Conservation (phyloP, 2,113 vertebrate genomes). For the Calyptommatus sinebrachiatus region DNA sequence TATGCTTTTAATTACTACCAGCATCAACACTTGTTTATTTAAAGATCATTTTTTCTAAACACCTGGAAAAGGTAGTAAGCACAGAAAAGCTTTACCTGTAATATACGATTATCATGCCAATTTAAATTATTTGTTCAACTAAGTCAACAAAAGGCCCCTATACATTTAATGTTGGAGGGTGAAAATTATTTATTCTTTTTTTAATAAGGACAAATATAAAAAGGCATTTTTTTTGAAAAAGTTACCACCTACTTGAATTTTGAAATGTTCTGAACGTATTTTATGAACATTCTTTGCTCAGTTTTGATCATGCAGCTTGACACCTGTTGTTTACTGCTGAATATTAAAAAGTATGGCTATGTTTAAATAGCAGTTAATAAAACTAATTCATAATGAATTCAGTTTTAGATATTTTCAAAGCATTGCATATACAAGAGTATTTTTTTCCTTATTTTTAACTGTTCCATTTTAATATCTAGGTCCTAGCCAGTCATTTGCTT, state of each 20-base stretch:
- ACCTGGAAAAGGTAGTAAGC: background rate
- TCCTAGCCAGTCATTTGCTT: too few species aligned
- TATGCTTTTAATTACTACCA: background rate
- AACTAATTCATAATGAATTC: too few species aligned
- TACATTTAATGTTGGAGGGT: background rate
- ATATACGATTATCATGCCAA: background rate
- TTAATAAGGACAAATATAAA: background rate
- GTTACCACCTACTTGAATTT: background rate
- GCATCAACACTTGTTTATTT: background rate
- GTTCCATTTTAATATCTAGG: background rate
- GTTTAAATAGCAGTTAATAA: slow-evolving; percentile 15
- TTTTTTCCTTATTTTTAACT: background rate
- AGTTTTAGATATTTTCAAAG: too few species aligned
- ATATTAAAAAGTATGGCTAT: slow-evolving; percentile 3
- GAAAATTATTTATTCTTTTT: background rate
- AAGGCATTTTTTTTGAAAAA: background rate
- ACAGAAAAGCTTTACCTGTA: background rate
- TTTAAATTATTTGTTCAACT: background rate
- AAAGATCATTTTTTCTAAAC: background rate
- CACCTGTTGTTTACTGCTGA: background rate
- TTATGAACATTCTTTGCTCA: background rate
- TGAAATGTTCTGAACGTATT: background rate
- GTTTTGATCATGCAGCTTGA: background rate
- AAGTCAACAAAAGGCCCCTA: background rate
- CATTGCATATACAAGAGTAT: too few species aligned